Percentiles rank a stretch among this genome's conserved stretches.
Evolutionary conservation across 2,888 invertebrate species (phyloP).

Genomic region (Agriopis marginaria): DNA sequence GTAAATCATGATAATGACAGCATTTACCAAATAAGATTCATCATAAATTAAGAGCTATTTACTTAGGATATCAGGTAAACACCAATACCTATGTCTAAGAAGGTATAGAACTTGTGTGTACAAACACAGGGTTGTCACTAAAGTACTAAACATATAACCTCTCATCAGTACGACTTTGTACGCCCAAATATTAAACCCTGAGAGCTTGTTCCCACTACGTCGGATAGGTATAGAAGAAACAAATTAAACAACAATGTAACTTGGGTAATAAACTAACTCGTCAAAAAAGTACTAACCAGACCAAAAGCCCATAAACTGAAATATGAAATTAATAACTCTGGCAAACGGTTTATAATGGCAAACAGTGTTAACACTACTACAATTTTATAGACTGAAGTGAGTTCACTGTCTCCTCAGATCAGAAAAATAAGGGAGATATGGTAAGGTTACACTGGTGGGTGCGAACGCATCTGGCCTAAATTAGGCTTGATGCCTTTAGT

Average conservation of each 20-base stretch:
- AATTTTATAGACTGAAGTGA: too few relatives aligned
- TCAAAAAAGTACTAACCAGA: neutral
- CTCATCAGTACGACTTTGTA: conserved; percentile 27
- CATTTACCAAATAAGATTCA: neutral
- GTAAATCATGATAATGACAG: neutral
- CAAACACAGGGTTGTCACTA: conserved; percentile 18
- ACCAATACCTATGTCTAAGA: conserved; percentile 39
- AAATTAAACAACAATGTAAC: conserved; percentile 7
- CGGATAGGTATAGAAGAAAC: neutral
- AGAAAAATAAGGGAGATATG: too few relatives aligned
- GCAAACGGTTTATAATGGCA: neutral
- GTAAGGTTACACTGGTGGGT: too few relatives aligned
- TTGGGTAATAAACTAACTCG: conserved; percentile 1
- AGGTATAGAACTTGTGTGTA: conserved; percentile 53
- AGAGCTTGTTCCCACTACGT: conserved; percentile 10
- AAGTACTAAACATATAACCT: conserved; percentile 16
- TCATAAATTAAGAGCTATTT: conserved; percentile 1
- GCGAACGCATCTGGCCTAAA: too few relatives aligned
- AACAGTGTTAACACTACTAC: too few relatives aligned
- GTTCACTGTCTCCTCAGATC: too few relatives aligned
- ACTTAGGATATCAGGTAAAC: conserved; percentile 14
- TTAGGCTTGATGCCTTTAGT: too few relatives aligned
- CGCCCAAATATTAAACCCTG: conserved; percentile 42
- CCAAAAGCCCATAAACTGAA: neutral
- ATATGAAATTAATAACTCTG: neutral